Evolutionary conservation across 2,797 vertebrate species (phyloP), one percentile per base, ranked within the genome.

Genomic region (Fratercula arctica): DNA sequence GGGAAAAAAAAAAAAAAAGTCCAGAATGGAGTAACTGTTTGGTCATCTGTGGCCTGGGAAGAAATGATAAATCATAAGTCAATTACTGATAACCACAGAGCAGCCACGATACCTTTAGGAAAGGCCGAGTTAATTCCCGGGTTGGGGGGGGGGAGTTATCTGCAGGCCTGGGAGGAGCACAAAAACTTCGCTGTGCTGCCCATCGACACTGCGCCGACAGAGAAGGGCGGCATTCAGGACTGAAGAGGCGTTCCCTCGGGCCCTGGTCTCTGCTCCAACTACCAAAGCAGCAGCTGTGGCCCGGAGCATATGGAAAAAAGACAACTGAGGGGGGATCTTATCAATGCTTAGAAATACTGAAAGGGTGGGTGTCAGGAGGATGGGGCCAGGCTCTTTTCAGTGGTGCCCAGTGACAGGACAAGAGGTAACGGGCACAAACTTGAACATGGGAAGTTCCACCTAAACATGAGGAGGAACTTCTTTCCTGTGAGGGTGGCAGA

Each of bases 201-300:
- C 77, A 24, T 20, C 53, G 5, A 4, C 6, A 14, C 5, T 16
- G 43, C 18, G 3, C 68, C 16, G 35, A 11, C 20, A 13, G 26
- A 5, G 21, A n/a, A 29, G 37, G 41, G 43, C 10, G 1, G 19
- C 29, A 1, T 4, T 16, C 31, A 1, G 24, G 43, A 7, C 31
- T 3, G 17, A 53, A 10, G 4, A 5, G 35, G 16, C 3, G 1
- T 3, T 45, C 28, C 37, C 35, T 57, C 7, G 1, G 59, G 4
- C 26, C 48, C 37, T 12, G 19, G 3, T 9, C n/a, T 54, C 63
- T 3, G 45, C 46, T 53, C 21, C 50, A 64, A 46, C 59, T 20
- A 29, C 28, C 43, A 73, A 21, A 56, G 66, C 33, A 35, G 13
- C 72, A 21, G 19, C 13, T 13, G 1, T 33, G n/a, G 59, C 68